Evolutionary conservation across 37 sponge, comb jelly and placozoan genomes (phyloP).

Genomic region (Beroe ovata): DNA sequence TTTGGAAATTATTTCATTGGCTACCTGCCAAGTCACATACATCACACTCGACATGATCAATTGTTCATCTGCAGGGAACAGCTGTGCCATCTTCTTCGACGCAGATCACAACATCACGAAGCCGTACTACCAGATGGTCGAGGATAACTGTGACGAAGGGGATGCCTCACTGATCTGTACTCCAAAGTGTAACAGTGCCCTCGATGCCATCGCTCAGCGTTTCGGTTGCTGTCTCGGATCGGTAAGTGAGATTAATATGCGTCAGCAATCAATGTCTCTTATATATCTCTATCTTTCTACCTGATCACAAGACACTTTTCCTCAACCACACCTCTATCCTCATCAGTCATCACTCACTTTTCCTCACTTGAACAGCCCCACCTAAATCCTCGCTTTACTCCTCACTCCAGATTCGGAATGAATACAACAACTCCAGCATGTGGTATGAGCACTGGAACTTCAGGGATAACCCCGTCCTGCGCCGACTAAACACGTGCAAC

Average conservation of each 20-base stretch:
- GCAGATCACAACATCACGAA: slow-evolving; percentile 1
- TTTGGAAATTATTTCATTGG: too few species aligned
- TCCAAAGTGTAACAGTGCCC: neutral
- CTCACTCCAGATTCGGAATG: neutral
- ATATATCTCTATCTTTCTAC: too few species aligned
- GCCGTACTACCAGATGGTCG: slow-evolving; percentile 1
- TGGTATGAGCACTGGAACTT: slow-evolving; percentile 11
- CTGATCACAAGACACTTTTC: too few species aligned
- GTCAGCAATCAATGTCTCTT: too few species aligned
- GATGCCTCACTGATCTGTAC: neutral
- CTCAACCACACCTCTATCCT: too few species aligned
- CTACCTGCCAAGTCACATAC: too few species aligned
- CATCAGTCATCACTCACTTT: too few species aligned
- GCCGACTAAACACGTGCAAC: neutral
- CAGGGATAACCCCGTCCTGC: neutral
- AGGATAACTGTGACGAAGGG: neutral
- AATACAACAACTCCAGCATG: neutral
- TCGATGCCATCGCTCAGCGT: neutral
- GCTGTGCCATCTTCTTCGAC: slow-evolving; percentile 47
- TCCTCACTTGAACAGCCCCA: neutral
- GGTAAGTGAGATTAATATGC: too few species aligned
- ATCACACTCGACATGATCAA: too few species aligned
- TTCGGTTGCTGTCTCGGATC: slow-evolving; percentile 55
- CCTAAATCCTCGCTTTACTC: neutral
- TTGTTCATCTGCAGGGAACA: slow-evolving; percentile 38